Base-by-base conservation (phyloP, 37 sponge, comb jelly and placozoan species). In the Amphimedon queenslandica region DNA sequence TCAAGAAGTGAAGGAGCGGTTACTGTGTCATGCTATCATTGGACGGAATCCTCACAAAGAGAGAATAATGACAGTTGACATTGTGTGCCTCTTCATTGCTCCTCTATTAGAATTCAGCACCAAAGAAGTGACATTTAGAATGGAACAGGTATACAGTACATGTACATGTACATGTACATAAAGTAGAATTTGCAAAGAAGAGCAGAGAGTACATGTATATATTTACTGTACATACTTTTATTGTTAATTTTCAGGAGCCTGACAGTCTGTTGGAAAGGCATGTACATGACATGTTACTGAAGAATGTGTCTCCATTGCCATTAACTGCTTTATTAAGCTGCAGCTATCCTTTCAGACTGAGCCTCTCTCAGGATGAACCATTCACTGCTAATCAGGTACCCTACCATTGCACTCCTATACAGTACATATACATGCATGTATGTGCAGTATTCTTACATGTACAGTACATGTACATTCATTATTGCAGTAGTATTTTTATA, bases 11-110 rank as follows among this genome's bases (percentile, higher is more conserved):
- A 66, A 75, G 21, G 95, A 98, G 80, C 81, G 78, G n/a, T 83
- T 98, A 13, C 32, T 94, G 24, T 98, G 99, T 71, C 84, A 94
- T 71, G 83, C 99, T 66, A 79, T 98, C 37, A 98, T 98, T 78
- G 99, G 99, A 0, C 84, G 74, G 57, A 94, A 81, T 57, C 87
- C 99, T 42, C 76, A 71, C 72, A 98, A 98, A 69, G 93, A 98
- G 78, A 75, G 79, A 47, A 88, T 98, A 69, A 91, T 94, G 87
- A 69, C 94, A 40, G 87, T 91, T 30, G 90, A 93, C 47, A 53
- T 94, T 24, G 39, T 43, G 2, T 89, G 93, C 35, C 43, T 80
- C 13, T 98, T 98, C 74, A 89, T 98, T 38, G 60, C 70, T 25
- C 99, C 99, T 20, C 58, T 94, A 42, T 65, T 94, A 30, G 73